phyloP scores from a whole-genome alignment of 2,113 vertebrate species.

The Phyllostomus hastatus region DNA sequence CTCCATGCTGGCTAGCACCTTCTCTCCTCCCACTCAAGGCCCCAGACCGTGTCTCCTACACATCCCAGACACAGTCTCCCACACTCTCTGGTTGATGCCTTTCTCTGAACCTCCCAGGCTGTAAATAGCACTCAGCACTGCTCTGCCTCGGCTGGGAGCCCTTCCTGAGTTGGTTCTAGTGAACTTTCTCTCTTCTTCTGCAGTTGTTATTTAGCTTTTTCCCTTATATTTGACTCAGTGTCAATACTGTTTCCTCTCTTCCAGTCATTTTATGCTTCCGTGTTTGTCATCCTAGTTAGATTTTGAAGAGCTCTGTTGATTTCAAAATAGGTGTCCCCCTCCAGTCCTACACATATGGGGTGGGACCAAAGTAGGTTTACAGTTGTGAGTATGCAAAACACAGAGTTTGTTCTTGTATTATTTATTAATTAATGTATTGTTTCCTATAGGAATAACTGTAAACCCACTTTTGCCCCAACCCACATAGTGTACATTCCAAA shows the following conservation, averaged over 20 bases:
- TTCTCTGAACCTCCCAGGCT: not conserved
- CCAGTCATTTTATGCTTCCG: not conserved
- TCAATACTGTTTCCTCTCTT: not conserved
- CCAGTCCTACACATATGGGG: not conserved
- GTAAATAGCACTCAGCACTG: not conserved
- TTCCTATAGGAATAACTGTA: not conserved
- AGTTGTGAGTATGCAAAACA: not conserved
- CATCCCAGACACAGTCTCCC: no score
- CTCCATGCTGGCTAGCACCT: accelerated
- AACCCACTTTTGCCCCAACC: not conserved
- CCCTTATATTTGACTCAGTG: not conserved
- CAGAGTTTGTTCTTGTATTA: not conserved
- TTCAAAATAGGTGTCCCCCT: not conserved
- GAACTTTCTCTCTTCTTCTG: not conserved
- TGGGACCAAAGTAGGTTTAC: not conserved
- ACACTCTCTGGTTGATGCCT: not conserved
- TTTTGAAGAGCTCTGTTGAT: not conserved
- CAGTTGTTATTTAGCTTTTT: not conserved
- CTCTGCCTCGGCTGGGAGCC: not conserved
- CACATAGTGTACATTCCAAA: not conserved
- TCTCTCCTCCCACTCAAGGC: not conserved
- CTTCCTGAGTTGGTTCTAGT: not conserved
- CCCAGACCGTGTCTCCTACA: no score
- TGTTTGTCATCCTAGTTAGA: not conserved
- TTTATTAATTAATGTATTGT: not conserved